These are phyloP conservation scores for Okapia johnstoni DNA, from an alignment of 2,113 vertebrate genomes.

Conservation along the genomic window DNA sequence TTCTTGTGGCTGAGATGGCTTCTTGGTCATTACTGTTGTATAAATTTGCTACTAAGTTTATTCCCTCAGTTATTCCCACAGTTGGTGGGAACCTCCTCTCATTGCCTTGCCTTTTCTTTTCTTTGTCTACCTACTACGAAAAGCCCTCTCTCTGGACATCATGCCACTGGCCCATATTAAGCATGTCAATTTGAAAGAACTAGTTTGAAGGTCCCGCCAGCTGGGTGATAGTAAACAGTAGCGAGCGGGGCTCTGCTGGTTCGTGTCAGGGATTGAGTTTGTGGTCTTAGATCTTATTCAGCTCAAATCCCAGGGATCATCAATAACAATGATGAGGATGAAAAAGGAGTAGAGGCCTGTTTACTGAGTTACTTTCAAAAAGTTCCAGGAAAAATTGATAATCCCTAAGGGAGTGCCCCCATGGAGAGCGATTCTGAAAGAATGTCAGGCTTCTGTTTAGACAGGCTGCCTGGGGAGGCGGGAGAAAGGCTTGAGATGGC, in stretches of 20 bases:
- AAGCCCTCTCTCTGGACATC: neutral
- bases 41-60: neutral
- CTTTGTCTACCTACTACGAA: neutral
- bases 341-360: neutral
- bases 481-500: neutral
- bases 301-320: constrained; percentile 43
- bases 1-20: neutral
- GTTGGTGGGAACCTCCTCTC: neutral
- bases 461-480: neutral
- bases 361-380: neutral
- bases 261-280: constrained; percentile 40
- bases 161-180: neutral
- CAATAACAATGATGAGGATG: neutral
- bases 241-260: constrained; percentile 42
- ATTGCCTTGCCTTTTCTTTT: neutral
- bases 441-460: constrained; percentile 28
- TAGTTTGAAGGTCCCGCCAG: neutral
- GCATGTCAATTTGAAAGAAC: neutral
- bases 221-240: constrained; percentile 6
- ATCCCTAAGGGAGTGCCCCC: neutral
- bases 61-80: neutral
- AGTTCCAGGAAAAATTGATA: constrained; percentile 20
- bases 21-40: neutral
- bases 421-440: neutral
- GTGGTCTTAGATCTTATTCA: constrained; percentile 66